These are phyloP conservation scores for Reticulitermes speratus DNA, from an alignment of 1,140 invertebrate genomes.

Conservation along the genomic window DNA sequence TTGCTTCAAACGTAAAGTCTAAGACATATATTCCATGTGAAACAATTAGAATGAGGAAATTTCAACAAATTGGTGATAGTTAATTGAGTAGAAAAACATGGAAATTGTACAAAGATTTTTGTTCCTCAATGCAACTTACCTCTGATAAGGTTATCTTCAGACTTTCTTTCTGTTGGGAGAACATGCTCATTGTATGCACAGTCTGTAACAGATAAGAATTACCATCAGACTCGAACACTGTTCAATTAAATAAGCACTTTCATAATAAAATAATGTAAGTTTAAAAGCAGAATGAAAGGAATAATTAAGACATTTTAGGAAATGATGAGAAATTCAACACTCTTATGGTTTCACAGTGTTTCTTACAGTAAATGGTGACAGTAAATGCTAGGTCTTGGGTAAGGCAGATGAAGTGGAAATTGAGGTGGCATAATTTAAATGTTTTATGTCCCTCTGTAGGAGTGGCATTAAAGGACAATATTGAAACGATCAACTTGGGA, in stretches of 20 bases:
- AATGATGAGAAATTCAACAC: too few relatives aligned
- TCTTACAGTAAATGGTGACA: too few relatives aligned
- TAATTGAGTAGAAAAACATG: neutral
- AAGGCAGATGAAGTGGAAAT: too few relatives aligned
- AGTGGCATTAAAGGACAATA: too few relatives aligned
- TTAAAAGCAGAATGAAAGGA: neutral
- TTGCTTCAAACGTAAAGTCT: neutral
- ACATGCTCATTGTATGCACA: neutral
- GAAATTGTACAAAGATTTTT: neutral
- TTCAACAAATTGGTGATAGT: neutral
- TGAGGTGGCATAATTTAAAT: too few relatives aligned
- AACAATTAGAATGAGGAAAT: neutral
- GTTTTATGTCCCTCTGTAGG: too few relatives aligned
- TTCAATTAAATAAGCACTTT: neutral
- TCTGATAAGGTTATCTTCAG: neutral
- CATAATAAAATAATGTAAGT: neutral
- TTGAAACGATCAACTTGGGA: too few relatives aligned
- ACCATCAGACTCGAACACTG: neutral
- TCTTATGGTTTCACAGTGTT: too few relatives aligned
- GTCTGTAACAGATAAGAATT: constrained; percentile 3
- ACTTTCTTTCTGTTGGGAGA: neutral
- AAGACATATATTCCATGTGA: neutral
- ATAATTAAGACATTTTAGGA: too few relatives aligned
- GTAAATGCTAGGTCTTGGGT: too few relatives aligned
- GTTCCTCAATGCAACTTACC: neutral